These are phyloP conservation scores for Tichodroma muraria DNA, from an alignment of 2,113 vertebrate species.

Conservation along the genomic window DNA sequence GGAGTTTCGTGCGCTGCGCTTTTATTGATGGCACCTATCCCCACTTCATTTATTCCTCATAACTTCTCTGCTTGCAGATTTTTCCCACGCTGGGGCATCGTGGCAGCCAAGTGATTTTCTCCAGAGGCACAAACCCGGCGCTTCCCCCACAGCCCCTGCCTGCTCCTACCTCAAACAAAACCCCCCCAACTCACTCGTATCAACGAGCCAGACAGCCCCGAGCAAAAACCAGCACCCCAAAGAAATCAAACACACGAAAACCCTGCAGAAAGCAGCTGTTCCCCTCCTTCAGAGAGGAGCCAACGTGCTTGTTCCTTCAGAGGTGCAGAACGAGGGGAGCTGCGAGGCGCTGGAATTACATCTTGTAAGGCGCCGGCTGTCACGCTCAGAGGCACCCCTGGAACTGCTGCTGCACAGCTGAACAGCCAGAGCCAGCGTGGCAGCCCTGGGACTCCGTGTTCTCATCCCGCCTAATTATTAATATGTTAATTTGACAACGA, in stretches of 20 bases:
- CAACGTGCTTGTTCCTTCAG: not conserved
- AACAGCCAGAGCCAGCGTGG: not conserved
- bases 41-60: not conserved
- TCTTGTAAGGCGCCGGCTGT: not conserved
- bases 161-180: not conserved
- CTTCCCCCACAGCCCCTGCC: not conserved
- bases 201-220: not conserved
- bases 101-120: not conserved
- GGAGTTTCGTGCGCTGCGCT: not conserved
- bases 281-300: not conserved
- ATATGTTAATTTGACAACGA: conserved; percentile 29
- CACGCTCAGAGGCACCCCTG: not conserved
- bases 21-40: not conserved
- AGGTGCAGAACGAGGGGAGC: not conserved
- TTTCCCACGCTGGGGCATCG: not conserved
- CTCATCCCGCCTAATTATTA: conserved; percentile 16
- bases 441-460: not conserved
- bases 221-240: not conserved
- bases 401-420: not conserved
- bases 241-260: not conserved
- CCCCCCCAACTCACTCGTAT: no score
- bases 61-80: not conserved
- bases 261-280: not conserved
- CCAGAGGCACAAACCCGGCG: not conserved
- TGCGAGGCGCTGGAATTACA: not conserved